Evolutionary conservation across 2,888 invertebrate species (phyloP).

Genomic region (Patella depressa): DNA sequence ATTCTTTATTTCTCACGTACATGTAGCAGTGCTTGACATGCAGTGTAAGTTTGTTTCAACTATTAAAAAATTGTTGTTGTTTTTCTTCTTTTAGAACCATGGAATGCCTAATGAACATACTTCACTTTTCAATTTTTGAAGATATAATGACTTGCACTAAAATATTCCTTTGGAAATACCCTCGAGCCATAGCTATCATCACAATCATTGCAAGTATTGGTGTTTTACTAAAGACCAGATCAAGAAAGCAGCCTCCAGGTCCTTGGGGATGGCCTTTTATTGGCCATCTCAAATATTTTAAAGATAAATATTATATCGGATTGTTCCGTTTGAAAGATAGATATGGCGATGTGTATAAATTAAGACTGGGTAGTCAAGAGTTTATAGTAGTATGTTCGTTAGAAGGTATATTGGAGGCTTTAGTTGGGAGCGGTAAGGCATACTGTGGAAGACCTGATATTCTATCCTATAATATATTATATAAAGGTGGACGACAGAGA

Average conservation of each 20-base stretch:
- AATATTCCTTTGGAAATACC: not conserved
- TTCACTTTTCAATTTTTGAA: too few species aligned
- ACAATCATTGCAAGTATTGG: constrained; percentile 35
- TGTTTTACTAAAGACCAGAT: constrained; percentile 36
- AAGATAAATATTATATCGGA: constrained; percentile 43
- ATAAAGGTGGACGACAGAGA: constrained; percentile 43
- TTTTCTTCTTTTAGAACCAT: too few species aligned
- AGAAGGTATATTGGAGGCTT: constrained; percentile 52
- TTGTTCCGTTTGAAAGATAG: constrained; percentile 46
- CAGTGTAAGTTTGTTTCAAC: too few species aligned
- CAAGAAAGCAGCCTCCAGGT: constrained; percentile 45
- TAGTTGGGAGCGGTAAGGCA: constrained; percentile 38
- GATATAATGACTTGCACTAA: not conserved
- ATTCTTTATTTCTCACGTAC: too few species aligned
- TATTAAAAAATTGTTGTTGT: too few species aligned
- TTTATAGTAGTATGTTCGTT: constrained; percentile 52
- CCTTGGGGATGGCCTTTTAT: constrained; percentile 48
- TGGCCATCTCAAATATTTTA: constrained; percentile 44
- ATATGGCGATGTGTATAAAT: constrained; percentile 56
- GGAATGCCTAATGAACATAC: too few species aligned
- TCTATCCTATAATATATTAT: constrained; percentile 40
- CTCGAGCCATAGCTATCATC: not conserved
- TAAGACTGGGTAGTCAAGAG: constrained; percentile 46
- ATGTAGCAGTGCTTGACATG: too few species aligned
- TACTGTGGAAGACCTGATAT: constrained; percentile 48